Percentiles rank a stretch among this genome's conserved stretches.
Conservation (phyloP, 2,113 vertebrate genomes). For the Myiozetetes cayanensis region DNA sequence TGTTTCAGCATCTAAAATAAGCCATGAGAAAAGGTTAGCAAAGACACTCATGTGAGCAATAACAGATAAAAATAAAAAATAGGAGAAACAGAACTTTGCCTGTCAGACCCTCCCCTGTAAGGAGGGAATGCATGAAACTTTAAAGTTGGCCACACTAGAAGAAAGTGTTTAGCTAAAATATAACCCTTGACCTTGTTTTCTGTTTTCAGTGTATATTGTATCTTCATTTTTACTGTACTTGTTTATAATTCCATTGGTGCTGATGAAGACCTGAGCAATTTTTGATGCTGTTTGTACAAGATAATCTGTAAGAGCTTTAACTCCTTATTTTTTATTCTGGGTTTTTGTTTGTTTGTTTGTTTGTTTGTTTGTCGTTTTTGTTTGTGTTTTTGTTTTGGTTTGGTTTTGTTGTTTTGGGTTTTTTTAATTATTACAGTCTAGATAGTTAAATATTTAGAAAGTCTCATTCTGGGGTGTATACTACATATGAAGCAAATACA, state of each 20-base stretch:
- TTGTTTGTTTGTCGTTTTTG: not conserved
- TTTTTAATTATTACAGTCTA: not conserved
- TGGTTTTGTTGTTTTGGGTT: not conserved
- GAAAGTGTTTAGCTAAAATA: constrained; percentile 16
- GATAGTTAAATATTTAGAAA: constrained; percentile 18
- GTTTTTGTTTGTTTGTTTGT: not conserved
- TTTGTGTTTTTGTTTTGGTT: not conserved
- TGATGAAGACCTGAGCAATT: constrained; percentile 11
- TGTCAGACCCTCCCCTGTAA: not conserved
- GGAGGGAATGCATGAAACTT: not conserved
- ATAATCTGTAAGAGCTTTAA: not conserved
- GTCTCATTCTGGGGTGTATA: not conserved
- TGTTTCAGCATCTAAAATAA: not conserved
- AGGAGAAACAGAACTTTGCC: not conserved
- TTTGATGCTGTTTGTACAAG: constrained; percentile 12
- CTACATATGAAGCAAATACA: constrained; percentile 11
- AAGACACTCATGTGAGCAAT: not conserved
- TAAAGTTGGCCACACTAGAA: constrained; percentile 4
- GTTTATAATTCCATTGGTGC: constrained; percentile 27
- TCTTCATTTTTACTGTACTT: not conserved
- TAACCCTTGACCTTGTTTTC: constrained; percentile 38
- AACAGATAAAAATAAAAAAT: not conserved
- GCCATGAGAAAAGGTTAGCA: not conserved
- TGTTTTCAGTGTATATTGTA: constrained; percentile 8
- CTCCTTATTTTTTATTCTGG: not conserved